Percentiles rank a stretch among this genome's conserved stretches.
Conservation (phyloP, 2,888 invertebrate genomes). For the Plagodis pulveraria region DNA sequence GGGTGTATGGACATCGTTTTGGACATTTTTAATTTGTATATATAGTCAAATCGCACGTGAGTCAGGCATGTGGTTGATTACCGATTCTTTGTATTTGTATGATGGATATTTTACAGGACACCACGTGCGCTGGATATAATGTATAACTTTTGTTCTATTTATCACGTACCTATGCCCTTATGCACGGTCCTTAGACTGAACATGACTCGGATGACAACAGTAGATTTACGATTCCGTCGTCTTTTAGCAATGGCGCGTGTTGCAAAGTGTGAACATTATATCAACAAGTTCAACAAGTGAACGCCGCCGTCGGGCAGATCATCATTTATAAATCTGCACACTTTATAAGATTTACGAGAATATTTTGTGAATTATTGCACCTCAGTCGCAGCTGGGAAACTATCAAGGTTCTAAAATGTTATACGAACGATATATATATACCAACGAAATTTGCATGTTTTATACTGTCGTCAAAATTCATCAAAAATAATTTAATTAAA, state of each 20-base stretch:
- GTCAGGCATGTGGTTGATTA: too few relatives aligned
- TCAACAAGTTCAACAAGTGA: slow-evolving; percentile 64
- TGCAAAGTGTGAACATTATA: slow-evolving; percentile 68
- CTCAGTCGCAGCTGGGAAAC: slow-evolving; percentile 13
- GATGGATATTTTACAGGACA: too few relatives aligned
- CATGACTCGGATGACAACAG: slow-evolving; percentile 34
- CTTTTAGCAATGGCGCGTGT: slow-evolving; percentile 14
- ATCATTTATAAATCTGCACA: slow-evolving; percentile 62
- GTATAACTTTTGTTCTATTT: too few relatives aligned
- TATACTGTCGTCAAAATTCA: too few relatives aligned
- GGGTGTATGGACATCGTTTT: too few relatives aligned
- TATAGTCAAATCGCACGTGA: too few relatives aligned
- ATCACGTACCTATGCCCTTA: too few relatives aligned
- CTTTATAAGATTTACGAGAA: slow-evolving; percentile 50
- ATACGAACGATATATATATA: too few relatives aligned
- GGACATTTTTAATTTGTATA: too few relatives aligned
- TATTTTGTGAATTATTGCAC: slow-evolving; percentile 34
- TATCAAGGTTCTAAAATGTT: background rate
- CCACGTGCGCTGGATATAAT: too few relatives aligned
- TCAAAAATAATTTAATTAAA: too few relatives aligned
- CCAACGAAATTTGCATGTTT: background rate
- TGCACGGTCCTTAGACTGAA: slow-evolving; percentile 8
- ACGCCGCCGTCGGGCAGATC: slow-evolving; percentile 52
- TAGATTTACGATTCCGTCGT: slow-evolving; percentile 32
- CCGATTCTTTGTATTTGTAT: too few relatives aligned